phyloP scores from a whole-genome alignment of 2,888 invertebrate species.

The Rhamnusium bicolor region DNA sequence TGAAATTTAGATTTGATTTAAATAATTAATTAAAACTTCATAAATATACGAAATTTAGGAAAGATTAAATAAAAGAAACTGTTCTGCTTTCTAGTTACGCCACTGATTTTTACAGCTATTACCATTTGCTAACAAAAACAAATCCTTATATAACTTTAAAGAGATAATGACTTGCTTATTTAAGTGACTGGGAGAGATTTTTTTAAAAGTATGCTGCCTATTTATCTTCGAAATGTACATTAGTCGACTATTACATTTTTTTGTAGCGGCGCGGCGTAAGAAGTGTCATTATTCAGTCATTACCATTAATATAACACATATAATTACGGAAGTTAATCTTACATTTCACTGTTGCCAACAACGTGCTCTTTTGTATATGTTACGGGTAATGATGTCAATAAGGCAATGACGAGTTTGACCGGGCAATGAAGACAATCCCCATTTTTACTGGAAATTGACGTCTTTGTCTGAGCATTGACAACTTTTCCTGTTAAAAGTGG shows the following conservation, averaged over 20 bases:
- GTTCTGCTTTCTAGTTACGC: not conserved
- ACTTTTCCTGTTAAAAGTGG: too few relatives aligned
- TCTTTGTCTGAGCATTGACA: too few relatives aligned
- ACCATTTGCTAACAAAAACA: not conserved
- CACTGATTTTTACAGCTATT: not conserved
- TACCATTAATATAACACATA: not conserved
- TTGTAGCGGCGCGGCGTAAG: not conserved
- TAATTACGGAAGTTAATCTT: too few relatives aligned
- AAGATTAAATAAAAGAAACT: not conserved
- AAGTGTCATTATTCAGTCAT: not conserved
- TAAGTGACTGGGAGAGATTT: not conserved
- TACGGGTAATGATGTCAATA: too few relatives aligned
- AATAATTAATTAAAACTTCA: too few relatives aligned
- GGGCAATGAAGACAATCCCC: too few relatives aligned
- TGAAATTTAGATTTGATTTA: too few relatives aligned
- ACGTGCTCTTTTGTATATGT: too few relatives aligned
- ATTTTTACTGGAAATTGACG: too few relatives aligned
- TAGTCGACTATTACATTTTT: not conserved
- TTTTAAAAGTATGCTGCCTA: not conserved
- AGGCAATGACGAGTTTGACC: too few relatives aligned
- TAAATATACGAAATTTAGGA: too few relatives aligned
- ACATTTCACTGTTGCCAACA: too few relatives aligned
- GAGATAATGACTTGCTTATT: not conserved
- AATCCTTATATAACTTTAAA: not conserved
- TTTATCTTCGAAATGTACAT: not conserved